These are phyloP conservation scores for Papilio polytes DNA, from an alignment of 1,140 invertebrate genomes.

Conservation along the genomic window DNA sequence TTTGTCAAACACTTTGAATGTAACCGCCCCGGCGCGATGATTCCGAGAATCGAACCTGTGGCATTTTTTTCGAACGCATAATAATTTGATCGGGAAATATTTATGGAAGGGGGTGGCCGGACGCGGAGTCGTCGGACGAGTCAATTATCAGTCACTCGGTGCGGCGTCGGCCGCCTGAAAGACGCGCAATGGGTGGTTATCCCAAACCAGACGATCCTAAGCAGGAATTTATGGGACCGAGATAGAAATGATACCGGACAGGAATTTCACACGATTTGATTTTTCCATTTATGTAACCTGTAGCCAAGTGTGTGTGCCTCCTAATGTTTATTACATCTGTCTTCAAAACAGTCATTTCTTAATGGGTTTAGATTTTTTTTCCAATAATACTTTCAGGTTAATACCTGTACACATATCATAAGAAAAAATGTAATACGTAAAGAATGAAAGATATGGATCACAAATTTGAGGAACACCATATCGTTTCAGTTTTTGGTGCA, in stretches of 20 bases:
- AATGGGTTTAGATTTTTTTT: not conserved
- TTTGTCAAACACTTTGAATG: slow-evolving; percentile 68
- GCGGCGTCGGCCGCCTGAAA: slow-evolving; percentile 68
- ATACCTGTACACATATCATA: no score
- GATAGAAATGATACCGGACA: slow-evolving; percentile 60
- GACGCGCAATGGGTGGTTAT: slow-evolving; percentile 76
- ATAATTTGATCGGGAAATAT: slow-evolving; percentile 84
- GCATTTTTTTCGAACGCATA: slow-evolving; percentile 80
- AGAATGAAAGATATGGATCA: not conserved
- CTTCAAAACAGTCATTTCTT: slow-evolving; percentile 32
- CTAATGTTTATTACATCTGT: slow-evolving; percentile 47
- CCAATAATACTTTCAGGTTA: no score
- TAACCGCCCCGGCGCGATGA: slow-evolving; percentile 71
- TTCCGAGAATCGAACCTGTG: slow-evolving; percentile 77
- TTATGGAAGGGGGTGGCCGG: slow-evolving; percentile 81
- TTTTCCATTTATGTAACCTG: slow-evolving; percentile 27
- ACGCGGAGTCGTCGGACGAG: slow-evolving; percentile 74
- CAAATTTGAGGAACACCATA: not conserved
- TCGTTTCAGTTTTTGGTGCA: not conserved
- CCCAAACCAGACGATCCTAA: slow-evolving; percentile 61
- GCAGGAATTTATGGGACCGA: slow-evolving; percentile 72
- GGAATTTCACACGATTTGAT: slow-evolving; percentile 66
- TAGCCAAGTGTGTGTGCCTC: not conserved
- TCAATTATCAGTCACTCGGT: slow-evolving; percentile 76
- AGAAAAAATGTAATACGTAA: not conserved